Conservation (phyloP, 92 coral and sea anemone species). For the Palythoa heliodiscus region DNA sequence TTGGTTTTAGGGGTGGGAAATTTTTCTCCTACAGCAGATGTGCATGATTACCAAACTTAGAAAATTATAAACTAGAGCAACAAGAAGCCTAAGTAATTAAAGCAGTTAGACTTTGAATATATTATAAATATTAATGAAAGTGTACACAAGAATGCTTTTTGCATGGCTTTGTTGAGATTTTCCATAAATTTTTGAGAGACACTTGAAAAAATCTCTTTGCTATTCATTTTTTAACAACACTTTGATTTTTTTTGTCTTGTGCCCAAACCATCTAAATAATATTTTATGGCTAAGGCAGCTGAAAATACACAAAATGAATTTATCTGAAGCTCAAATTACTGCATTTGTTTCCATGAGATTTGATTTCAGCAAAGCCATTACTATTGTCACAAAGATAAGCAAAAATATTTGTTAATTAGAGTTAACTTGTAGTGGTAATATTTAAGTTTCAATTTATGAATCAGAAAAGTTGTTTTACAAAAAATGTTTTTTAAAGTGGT, state of each 20-base stretch:
- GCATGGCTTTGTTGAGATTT: slow-evolving; percentile 10
- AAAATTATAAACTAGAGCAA: slow-evolving; percentile 11
- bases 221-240: not conserved
- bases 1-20: slow-evolving; percentile 22
- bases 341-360: slow-evolving; percentile 14
- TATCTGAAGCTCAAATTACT: slow-evolving; percentile 23
- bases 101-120: slow-evolving; percentile 49
- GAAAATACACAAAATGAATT: not conserved
- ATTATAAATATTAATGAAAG: slow-evolving; percentile 48
- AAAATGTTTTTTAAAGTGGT: not conserved
- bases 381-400: not conserved
- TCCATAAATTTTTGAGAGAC: not conserved
- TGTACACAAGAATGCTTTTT: not conserved
- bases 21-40: slow-evolving; percentile 5
- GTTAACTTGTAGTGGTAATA: not conserved
- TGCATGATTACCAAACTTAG: slow-evolving; percentile 6
- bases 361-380: slow-evolving; percentile 11
- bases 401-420: slow-evolving; percentile 14
- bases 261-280: not conserved
- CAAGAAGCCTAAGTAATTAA: slow-evolving; percentile 47
- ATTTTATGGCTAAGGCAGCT: slow-evolving; percentile 21
- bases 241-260: not conserved
- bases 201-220: not conserved
- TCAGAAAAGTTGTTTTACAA: not conserved
- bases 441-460: not conserved